A percentile compares a stretch with the other conserved stretches of the same genome.
Evolutionary conservation across 2,888 invertebrate genomes (phyloP).

Genomic region (Xanthia icteritia): DNA sequence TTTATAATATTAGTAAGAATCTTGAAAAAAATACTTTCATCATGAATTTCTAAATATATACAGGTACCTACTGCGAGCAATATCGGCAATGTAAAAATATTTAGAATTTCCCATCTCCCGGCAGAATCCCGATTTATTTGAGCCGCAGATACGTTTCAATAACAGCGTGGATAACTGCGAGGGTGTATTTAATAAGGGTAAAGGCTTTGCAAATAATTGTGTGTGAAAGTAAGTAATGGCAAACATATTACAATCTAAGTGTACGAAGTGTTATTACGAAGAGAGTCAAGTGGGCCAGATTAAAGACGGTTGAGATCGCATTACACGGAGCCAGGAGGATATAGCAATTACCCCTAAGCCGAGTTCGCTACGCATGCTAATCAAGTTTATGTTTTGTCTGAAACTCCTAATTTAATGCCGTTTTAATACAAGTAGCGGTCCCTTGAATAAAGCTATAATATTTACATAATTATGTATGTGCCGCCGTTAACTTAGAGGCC

Average conservation of each 20-base stretch:
- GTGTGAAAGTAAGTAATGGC: conserved; percentile 57
- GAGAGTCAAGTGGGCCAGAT: conserved; percentile 61
- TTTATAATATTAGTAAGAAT: neutral
- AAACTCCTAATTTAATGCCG: conserved; percentile 60
- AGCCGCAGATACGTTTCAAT: conserved; percentile 45
- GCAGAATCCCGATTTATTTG: conserved; percentile 42
- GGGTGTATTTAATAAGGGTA: conserved; percentile 47
- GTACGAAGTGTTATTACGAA: conserved; percentile 38
- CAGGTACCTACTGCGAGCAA: conserved; percentile 32
- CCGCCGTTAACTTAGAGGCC: conserved; percentile 23
- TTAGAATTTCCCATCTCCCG: conserved; percentile 39
- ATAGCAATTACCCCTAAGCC: conserved; percentile 70
- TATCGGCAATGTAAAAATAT: conserved; percentile 48
- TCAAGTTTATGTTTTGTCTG: conserved; percentile 68
- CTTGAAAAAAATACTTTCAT: conserved; percentile 49
- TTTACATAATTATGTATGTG: conserved; percentile 49
- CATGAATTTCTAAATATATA: conserved; percentile 46
- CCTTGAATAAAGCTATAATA: conserved; percentile 51
- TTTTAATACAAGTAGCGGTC: conserved; percentile 54
- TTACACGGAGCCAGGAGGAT: conserved; percentile 69
- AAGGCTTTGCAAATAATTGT: conserved; percentile 53
- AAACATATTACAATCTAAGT: conserved; percentile 52
- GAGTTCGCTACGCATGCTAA: conserved; percentile 71
- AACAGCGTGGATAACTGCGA: conserved; percentile 23
- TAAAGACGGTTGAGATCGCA: conserved; percentile 65